Percentiles rank a stretch among this genome's conserved stretches.
Evolutionary conservation across 2,113 vertebrate genomes (phyloP).

Genomic region (Rhynchomys soricoides): DNA sequence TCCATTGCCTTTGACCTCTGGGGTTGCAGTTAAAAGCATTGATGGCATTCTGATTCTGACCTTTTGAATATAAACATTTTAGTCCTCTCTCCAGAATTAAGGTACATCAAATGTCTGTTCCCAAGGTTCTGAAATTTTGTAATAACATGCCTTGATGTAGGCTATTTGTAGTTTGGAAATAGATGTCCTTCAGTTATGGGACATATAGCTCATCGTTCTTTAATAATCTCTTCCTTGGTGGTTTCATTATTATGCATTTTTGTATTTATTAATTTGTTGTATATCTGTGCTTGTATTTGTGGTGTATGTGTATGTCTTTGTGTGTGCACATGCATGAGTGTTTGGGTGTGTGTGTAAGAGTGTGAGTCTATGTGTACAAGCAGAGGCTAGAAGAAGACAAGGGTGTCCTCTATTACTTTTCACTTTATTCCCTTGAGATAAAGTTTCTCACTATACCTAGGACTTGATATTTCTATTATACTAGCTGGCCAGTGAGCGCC

Average conservation of each 20-base stretch:
- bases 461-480: background rate
- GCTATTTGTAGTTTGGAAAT: constrained; percentile 22
- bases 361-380: background rate
- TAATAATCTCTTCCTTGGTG: background rate
- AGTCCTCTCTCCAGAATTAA: constrained; percentile 18
- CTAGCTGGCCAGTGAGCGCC: background rate
- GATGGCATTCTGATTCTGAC: background rate
- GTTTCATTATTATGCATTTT: constrained; percentile 8
- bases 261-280: background rate
- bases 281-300: background rate
- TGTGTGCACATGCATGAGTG: too few relatives aligned
- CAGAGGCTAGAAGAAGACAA: background rate
- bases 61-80: constrained; percentile 34
- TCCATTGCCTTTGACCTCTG: constrained; percentile 14
- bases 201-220: background rate
- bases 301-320: background rate
- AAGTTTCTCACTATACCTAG: background rate
- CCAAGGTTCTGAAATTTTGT: constrained; percentile 28
- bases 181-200: background rate
- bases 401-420: background rate
- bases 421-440: background rate
- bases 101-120: background rate
- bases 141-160: background rate
- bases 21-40: background rate
- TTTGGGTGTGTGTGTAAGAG: background rate